Percentiles rank a stretch among this genome's conserved stretches.
Evolutionary conservation across 1,140 invertebrate species (phyloP).

Genomic region (Chrysomallon squamiferum): DNA sequence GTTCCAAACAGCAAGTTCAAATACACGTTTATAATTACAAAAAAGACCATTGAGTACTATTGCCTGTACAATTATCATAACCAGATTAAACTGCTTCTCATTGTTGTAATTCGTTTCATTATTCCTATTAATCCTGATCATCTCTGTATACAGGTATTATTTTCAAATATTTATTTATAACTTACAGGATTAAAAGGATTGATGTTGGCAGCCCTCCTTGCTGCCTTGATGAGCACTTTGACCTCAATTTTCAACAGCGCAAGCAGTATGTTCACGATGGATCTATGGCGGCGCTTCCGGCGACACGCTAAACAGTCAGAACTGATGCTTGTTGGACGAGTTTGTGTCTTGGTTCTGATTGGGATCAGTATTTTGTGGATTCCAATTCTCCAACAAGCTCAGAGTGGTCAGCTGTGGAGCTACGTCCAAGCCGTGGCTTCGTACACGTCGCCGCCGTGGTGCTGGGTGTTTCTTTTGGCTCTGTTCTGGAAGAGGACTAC

Average conservation of each 20-base stretch:
- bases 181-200: constrained; percentile 61
- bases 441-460: constrained; percentile 67
- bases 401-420: constrained; percentile 66
- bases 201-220: constrained; percentile 67
- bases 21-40: too few species aligned
- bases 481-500: constrained; percentile 66
- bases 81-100: too few species aligned
- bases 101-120: too few species aligned
- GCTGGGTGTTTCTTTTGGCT: constrained; percentile 65
- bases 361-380: constrained; percentile 67
- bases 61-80: too few species aligned
- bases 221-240: constrained; percentile 68
- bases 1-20: too few species aligned
- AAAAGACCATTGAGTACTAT: too few species aligned
- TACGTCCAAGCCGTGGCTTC: constrained; percentile 67
- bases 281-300: constrained; percentile 65
- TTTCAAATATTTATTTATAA: too few species aligned
- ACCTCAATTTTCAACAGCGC: constrained; percentile 69
- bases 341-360: constrained; percentile 63
- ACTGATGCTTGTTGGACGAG: constrained; percentile 65
- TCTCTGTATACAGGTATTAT: too few species aligned
- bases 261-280: constrained; percentile 69
- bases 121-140: too few species aligned
- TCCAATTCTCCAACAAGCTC: constrained; percentile 65
- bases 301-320: constrained; percentile 63